A percentile compares a stretch with the other conserved stretches of the same genome.
Evolutionary conservation across 2,888 invertebrate species (phyloP).

Genomic region (Tolmerus cingulatus): DNA sequence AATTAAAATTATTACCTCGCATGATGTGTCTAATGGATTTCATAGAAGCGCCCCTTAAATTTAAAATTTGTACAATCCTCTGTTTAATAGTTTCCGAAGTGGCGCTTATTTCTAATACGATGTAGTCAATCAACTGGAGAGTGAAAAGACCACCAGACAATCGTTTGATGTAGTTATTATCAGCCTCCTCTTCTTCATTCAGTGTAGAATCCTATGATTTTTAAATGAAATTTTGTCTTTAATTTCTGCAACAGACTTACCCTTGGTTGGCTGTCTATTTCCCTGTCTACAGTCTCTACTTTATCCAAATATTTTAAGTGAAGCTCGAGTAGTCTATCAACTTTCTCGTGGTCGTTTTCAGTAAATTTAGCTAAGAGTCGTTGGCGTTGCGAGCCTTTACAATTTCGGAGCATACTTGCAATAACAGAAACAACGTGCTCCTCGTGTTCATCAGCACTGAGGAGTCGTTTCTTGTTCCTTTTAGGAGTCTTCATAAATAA

Average conservation of each 20-base stretch:
- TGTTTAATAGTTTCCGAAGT: conserved; percentile 79
- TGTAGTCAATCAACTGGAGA: conserved; percentile 92
- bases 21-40: conserved; percentile 93
- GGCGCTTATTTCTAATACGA: conserved; percentile 78
- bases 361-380: conserved; percentile 93
- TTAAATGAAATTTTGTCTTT: neutral
- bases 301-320: conserved; percentile 97
- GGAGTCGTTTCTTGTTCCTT: conserved; percentile 77
- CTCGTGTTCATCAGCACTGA: conserved; percentile 90
- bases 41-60: conserved; percentile 87
- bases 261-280: conserved; percentile 70
- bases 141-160: conserved; percentile 96
- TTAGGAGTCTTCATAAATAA: conserved; percentile 99
- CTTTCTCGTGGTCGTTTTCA: conserved; percentile 98
- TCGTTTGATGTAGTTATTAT: conserved; percentile 86
- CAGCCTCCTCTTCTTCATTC: conserved; percentile 79
- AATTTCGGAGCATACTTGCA: conserved; percentile 91
- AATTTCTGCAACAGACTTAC: conserved; percentile 51
- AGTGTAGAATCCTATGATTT: conserved; percentile 57
- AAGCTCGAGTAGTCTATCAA: conserved; percentile 93
- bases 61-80: conserved; percentile 86
- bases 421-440: conserved; percentile 95
- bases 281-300: conserved; percentile 83
- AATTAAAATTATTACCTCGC: conserved; percentile 72
- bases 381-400: conserved; percentile 88